phyloP scores from a whole-genome alignment of 1,140 invertebrate genomes.

The Hylaeus anthracinus region DNA sequence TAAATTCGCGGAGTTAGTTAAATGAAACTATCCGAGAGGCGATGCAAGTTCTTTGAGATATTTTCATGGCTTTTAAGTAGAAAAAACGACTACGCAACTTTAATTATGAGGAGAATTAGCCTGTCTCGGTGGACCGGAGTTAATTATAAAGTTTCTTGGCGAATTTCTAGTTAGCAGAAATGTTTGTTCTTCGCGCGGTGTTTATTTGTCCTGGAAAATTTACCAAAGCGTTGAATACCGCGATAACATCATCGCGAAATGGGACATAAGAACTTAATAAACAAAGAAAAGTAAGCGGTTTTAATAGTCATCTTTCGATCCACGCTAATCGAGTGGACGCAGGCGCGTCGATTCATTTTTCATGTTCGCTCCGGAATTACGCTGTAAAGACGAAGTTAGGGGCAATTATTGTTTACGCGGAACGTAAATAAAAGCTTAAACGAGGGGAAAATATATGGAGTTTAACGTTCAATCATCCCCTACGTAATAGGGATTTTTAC shows the following conservation, averaged over 20 bases:
- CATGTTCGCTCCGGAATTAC: no score
- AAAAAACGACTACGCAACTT: background rate
- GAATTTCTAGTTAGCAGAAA: background rate
- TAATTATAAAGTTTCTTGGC: background rate
- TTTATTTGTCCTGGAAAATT: no score
- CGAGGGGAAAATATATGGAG: background rate
- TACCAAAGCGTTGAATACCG: no score
- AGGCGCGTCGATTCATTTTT: no score
- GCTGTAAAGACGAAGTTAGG: background rate
- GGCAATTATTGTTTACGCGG: background rate
- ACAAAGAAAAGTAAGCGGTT: no score
- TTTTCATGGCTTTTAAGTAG: background rate
- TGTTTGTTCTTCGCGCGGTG: background rate
- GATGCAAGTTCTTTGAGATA: background rate
- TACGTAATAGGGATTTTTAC: background rate
- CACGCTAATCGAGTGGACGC: no score
- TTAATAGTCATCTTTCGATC: no score
- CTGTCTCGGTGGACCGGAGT: background rate
- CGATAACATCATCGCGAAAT: no score
- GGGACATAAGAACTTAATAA: no score
- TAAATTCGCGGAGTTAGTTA: no score
- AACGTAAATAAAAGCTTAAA: background rate
- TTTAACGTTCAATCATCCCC: conserved; percentile 6
- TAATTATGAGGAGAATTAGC: background rate
- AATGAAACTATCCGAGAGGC: background rate